Base-by-base conservation (phyloP, 2,888 invertebrate species). In the Hypomecis punctinalis region DNA sequence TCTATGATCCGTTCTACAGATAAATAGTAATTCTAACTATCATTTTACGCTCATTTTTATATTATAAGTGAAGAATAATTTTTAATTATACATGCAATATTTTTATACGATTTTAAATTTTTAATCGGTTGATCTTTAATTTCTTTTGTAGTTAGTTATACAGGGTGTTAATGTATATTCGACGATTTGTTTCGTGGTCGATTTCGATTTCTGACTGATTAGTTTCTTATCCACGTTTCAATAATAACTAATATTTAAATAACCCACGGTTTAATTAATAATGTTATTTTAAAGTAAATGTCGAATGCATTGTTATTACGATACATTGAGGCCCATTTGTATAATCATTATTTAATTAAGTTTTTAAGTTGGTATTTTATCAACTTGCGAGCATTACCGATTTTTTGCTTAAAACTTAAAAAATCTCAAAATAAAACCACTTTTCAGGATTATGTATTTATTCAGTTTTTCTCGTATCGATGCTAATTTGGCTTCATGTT, bases 11-110 rank as follows among this genome's bases (percentile, higher is more conserved):
- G 23, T 23, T 23, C 23, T 23, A 23, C 3, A 23, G 23, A 23
- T 23, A 23, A 23, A 23, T 2, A 23, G 23, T 23, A 23, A 23
- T 23, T 23, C 23, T 23, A 23, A 23, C 23, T 23, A 23, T 23
- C 23, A 3, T 23, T 23, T 23, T 23, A 23, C 23, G 23, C 23
- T 23, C 23, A 23, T 69, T 64, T 79, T 36, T 13, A 11, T n/a
- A 78, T 67, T 72, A 54, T 63, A 82, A 79, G 80, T 67, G 70
- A 68, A 75, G 70, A 72, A 71, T 56, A 68, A 71, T 77, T 65
- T 73, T 74, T 70, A 74, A 66, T 72, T 69, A 74, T 78, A 74
- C 33, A 37, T 46, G n/a, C 8, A 40, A 56, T 77, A 76, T 77
- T 79, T 79, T 80, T 76, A 72, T 75, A 76, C 40, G 52, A 57